Evolutionary conservation across 2,113 vertebrate genomes (phyloP).

Genomic region (Myiozetetes cayanensis): DNA sequence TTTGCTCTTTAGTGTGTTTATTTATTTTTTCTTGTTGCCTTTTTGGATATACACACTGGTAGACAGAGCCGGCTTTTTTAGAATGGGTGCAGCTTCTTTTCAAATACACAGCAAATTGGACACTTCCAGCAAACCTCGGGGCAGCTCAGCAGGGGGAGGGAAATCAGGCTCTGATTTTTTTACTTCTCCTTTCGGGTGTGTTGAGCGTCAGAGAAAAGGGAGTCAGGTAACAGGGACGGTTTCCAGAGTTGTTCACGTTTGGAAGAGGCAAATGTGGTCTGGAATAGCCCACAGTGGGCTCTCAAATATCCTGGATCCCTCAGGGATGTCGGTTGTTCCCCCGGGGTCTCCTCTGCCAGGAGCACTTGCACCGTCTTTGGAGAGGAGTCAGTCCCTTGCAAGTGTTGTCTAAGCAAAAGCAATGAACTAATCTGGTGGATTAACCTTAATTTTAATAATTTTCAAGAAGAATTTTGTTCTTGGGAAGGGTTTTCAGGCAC

Average conservation of each 20-base stretch:
- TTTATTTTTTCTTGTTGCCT: neutral
- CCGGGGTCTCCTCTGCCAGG: neutral
- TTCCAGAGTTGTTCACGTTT: neutral
- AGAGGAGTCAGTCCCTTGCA: neutral
- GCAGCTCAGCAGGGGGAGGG: neutral
- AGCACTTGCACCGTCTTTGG: accelerated
- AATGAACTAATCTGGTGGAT: neutral
- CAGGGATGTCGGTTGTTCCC: neutral
- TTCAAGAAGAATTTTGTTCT: accelerated
- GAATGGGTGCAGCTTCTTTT: neutral
- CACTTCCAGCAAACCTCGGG: neutral
- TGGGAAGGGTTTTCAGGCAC: neutral
- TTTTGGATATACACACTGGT: neutral
- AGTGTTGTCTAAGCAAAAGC: neutral
- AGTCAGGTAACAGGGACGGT: neutral
- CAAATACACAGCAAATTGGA: neutral
- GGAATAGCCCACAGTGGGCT: neutral
- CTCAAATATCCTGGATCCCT: neutral
- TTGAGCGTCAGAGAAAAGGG: neutral
- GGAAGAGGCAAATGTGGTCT: neutral
- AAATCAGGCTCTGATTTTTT: neutral
- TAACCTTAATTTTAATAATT: neutral
- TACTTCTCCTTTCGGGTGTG: neutral
- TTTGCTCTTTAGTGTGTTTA: neutral
- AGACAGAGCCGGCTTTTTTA: neutral